Percentiles rank a stretch among this genome's conserved stretches.
Evolutionary conservation across 1,140 invertebrate genomes (phyloP).

Genomic region (Pachyrhynchus sulphureomaculatus): DNA sequence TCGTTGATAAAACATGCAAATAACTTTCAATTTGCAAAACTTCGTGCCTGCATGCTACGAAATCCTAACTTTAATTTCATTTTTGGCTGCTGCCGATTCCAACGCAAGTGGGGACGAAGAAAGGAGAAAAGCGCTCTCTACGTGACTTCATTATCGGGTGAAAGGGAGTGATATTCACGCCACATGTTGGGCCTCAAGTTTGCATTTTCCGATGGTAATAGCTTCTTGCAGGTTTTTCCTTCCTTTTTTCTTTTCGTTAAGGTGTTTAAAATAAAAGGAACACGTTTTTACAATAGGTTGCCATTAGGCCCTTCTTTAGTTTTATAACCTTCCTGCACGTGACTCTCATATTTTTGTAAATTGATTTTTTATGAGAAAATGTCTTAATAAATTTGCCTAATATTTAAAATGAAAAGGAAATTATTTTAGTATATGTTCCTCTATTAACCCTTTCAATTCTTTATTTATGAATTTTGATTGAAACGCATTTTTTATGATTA

Average conservation of each 20-base stretch:
- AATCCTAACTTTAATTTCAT: conserved; percentile 29
- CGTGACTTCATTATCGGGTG: conserved; percentile 29
- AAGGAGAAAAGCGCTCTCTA: conserved; percentile 18
- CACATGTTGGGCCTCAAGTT: conserved; percentile 21
- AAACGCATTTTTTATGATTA: no score
- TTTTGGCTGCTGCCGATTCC: conserved; percentile 17
- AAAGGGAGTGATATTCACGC: conserved; percentile 16
- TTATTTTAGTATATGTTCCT: no score
- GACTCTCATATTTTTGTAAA: no score
- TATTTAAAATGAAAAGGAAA: no score
- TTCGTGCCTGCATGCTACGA: conserved; percentile 17
- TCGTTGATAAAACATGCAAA: conserved; percentile 27
- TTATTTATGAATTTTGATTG: no score
- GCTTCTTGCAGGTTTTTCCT: conserved; percentile 15
- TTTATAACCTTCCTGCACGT: no score
- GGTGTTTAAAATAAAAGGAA: conserved; percentile 6
- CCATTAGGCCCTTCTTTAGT: no score
- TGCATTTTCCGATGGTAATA: conserved; percentile 20
- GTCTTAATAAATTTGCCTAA: no score
- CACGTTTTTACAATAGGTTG: background rate
- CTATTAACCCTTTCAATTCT: no score
- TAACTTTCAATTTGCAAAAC: conserved; percentile 27
- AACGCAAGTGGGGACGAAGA: conserved; percentile 8
- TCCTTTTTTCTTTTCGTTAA: background rate
- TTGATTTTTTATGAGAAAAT: no score